A percentile compares a stretch with the other conserved stretches of the same genome.
phyloP scores from a whole-genome alignment of 2,113 vertebrate species.

The Clarias magur region DNA sequence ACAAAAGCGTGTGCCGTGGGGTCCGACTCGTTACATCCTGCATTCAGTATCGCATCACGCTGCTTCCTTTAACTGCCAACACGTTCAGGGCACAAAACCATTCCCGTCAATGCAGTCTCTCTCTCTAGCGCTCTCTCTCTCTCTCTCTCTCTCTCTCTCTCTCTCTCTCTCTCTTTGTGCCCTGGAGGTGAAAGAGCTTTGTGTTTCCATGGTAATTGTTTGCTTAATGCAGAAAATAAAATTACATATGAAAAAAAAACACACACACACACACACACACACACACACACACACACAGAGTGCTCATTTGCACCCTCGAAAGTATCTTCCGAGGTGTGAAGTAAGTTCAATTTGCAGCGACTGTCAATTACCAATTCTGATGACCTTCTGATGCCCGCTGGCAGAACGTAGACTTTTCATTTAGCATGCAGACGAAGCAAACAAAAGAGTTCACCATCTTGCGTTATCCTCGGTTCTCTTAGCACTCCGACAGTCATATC shows the following conservation, averaged over 20 bases:
- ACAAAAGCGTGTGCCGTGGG: conserved; percentile 70
- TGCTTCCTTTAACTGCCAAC: conserved; percentile 80
- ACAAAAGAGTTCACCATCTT: conserved; percentile 79
- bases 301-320: conserved; percentile 91
- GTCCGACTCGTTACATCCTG: conserved; percentile 48
- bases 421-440: conserved; percentile 56
- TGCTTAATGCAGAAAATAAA: conserved; percentile 82
- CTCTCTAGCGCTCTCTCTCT: conserved; percentile 70
- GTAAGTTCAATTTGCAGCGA: conserved; percentile 87
- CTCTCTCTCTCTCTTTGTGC: conserved; percentile 74
- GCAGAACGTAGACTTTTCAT: conserved; percentile 78
- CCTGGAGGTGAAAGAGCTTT: conserved; percentile 77
- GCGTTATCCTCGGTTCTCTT: conserved; percentile 64
- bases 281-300: conserved; percentile 44
- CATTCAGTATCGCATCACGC: conserved; percentile 80
- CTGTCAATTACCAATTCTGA: conserved; percentile 82
- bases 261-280: conserved; percentile 3
- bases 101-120: conserved; percentile 84
- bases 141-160: conserved; percentile 57
- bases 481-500: conserved; percentile 17
- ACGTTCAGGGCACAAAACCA: conserved; percentile 77
- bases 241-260: conserved; percentile 81
- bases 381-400: conserved; percentile 79
- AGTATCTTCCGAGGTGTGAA: conserved; percentile 85
- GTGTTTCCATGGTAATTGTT: conserved; percentile 88